These are phyloP conservation scores for Lethenteron camtschaticum DNA, from an alignment of 2,113 vertebrate genomes.

Conservation along the genomic window DNA sequence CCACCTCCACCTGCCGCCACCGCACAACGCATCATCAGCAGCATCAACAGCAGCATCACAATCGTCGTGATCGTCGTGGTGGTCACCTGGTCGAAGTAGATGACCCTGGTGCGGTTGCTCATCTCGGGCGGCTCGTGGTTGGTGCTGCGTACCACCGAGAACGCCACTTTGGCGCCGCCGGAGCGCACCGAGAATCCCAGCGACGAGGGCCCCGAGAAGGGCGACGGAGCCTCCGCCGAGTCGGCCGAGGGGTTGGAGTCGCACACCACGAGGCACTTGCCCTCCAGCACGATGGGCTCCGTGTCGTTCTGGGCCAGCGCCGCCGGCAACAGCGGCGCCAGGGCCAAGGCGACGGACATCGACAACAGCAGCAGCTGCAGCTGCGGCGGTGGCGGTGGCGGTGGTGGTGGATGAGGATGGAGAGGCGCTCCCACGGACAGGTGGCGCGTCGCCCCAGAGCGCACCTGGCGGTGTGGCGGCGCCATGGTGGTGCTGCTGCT, in stretches of 20 bases:
- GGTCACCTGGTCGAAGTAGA: conserved; percentile 97
- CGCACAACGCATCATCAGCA: too few species aligned
- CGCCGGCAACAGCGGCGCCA: conserved; percentile 24
- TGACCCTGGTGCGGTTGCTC: conserved; percentile 97
- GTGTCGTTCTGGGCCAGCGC: conserved; percentile 70
- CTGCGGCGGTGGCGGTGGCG: conserved; percentile 31
- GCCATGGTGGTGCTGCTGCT: too few species aligned
- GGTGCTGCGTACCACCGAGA: conserved; percentile 76
- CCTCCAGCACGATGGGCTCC: conserved; percentile 87
- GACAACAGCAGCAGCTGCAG: conserved; percentile 10
- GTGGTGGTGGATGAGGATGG: too few species aligned
- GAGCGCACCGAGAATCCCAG: conserved; percentile 87
- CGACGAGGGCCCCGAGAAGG: conserved; percentile 30
- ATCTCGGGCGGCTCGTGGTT: conserved; percentile 92
- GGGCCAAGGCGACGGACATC: conserved; percentile 24
- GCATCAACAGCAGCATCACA: too few species aligned
- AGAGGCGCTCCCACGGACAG: too few species aligned
- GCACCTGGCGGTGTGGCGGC: too few species aligned
- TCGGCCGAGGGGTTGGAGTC: conserved; percentile 92
- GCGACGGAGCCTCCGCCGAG: conserved; percentile 42
- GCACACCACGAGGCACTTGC: conserved; percentile 91
- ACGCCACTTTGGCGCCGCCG: conserved; percentile 83
- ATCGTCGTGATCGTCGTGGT: not conserved
- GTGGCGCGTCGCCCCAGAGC: too few species aligned
- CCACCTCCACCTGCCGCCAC: too few species aligned